These are phyloP conservation scores for Neotragus moschatus DNA, from an alignment of 2,113 vertebrate species.

Conservation along the genomic window DNA sequence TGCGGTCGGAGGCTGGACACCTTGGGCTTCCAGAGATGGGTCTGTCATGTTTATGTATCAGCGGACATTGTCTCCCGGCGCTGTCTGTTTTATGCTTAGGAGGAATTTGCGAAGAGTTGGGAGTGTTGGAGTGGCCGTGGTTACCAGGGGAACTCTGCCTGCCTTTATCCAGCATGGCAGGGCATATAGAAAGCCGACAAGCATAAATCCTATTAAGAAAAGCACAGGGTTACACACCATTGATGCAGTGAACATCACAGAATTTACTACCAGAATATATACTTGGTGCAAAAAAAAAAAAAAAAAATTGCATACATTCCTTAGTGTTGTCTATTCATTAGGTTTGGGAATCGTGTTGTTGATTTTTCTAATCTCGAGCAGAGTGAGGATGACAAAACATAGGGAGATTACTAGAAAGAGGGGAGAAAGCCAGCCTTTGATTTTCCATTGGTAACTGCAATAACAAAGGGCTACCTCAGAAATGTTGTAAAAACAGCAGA, in stretches of 20 bases:
- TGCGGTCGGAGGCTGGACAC: background rate
- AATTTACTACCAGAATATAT: slow-evolving; percentile 61
- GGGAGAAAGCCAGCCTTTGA: slow-evolving; percentile 65
- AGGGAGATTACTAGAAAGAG: background rate
- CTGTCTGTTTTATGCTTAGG: slow-evolving; percentile 42
- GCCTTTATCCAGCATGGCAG: slow-evolving; percentile 64
- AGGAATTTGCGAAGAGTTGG: slow-evolving; percentile 61
- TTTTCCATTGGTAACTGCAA: slow-evolving; percentile 55
- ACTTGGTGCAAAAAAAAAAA: slow-evolving; percentile 40
- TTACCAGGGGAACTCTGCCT: slow-evolving; percentile 69
- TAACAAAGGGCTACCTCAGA: slow-evolving; percentile 77
- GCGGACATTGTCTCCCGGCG: background rate
- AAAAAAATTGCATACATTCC: slow-evolving; percentile 36
- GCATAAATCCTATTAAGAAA: slow-evolving; percentile 79
- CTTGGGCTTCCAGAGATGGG: background rate
- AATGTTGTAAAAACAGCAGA: slow-evolving; percentile 69
- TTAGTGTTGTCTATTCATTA: slow-evolving; percentile 29
- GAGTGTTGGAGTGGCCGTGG: slow-evolving; percentile 69
- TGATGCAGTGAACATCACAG: slow-evolving; percentile 52
- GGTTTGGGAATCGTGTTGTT: background rate
- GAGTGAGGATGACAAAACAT: slow-evolving; percentile 1
- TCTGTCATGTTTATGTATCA: slow-evolving; percentile 55
- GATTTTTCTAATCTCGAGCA: slow-evolving; percentile 62
- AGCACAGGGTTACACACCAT: slow-evolving; percentile 56
- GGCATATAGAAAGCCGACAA: slow-evolving; percentile 42